Evolutionary conservation across 2,113 vertebrate genomes (phyloP).

Genomic region (Syngnathoides biaculeatus): DNA sequence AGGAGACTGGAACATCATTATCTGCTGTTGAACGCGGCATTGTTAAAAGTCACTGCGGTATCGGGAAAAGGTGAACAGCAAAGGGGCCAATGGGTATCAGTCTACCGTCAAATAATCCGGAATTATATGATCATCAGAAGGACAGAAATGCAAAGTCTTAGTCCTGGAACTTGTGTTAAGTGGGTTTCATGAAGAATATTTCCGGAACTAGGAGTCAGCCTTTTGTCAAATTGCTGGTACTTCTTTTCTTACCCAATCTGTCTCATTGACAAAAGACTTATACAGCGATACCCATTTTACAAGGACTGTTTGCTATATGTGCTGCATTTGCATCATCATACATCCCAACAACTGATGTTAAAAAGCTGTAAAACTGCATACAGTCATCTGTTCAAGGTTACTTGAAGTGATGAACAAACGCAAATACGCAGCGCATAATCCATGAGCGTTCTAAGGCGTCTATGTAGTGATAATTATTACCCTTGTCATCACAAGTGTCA

Average conservation of each 20-base stretch:
- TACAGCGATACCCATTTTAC: neutral
- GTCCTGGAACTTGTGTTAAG: slow-evolving; percentile 51
- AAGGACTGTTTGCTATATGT: neutral
- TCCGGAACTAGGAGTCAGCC: slow-evolving; percentile 45
- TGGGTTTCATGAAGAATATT: slow-evolving; percentile 45
- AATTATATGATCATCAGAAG: slow-evolving; percentile 67
- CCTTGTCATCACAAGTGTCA: slow-evolving; percentile 49
- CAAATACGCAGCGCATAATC: slow-evolving; percentile 20
- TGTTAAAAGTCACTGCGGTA: slow-evolving; percentile 62
- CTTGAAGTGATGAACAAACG: slow-evolving; percentile 24
- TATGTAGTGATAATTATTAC: slow-evolving; percentile 57
- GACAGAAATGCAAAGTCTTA: slow-evolving; percentile 48
- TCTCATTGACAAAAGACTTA: neutral
- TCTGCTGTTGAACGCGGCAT: slow-evolving; percentile 55
- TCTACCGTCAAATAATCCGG: slow-evolving; percentile 65
- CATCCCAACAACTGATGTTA: neutral
- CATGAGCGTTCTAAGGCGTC: slow-evolving; percentile 36
- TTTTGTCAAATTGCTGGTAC: slow-evolving; percentile 54
- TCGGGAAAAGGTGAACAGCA: slow-evolving; percentile 59
- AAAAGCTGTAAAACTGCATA: no score
- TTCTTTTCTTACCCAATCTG: slow-evolving; percentile 30
- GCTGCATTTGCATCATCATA: neutral
- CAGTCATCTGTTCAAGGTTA: slow-evolving; percentile 8
- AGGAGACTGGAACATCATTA: slow-evolving; percentile 71
- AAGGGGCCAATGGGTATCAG: slow-evolving; percentile 43